A percentile compares a stretch with the other conserved stretches of the same genome.
These are phyloP conservation scores for Presbytis comata DNA, from an alignment of 2,797 vertebrate genomes.

Conservation along the genomic window DNA sequence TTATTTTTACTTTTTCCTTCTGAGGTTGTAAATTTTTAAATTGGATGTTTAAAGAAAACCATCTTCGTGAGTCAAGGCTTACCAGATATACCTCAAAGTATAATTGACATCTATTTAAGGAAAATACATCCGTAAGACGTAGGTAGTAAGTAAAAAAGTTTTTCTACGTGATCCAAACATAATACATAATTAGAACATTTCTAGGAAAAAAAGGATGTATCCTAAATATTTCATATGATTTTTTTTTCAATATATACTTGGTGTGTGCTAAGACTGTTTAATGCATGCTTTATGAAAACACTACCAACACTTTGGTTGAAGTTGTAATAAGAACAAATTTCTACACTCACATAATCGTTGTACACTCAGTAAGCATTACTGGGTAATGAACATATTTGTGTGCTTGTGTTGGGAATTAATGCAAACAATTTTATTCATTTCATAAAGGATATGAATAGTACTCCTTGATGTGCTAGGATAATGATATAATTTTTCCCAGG, in stretches of 20 bases:
- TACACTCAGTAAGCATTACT: neutral
- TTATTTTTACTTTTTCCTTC: neutral
- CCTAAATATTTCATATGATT: neutral
- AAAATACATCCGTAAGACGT: neutral
- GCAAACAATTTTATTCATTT: neutral
- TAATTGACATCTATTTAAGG: neutral
- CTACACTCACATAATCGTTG: neutral
- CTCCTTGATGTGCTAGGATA: neutral
- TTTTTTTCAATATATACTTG: neutral
- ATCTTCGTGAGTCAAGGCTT: neutral
- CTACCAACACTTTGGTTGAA: neutral
- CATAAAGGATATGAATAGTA: neutral
- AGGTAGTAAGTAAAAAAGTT: neutral
- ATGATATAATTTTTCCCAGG: too few species aligned
- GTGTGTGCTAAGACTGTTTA: neutral
- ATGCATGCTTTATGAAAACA: neutral
- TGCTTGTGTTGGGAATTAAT: neutral
- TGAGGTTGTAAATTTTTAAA: slow-evolving; percentile 1
- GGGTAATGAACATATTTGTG: neutral
- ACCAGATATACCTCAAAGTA: neutral
- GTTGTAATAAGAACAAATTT: neutral
- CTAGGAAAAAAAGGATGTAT: neutral
- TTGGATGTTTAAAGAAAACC: neutral
- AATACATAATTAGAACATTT: neutral
- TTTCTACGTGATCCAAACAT: neutral